Conservation (phyloP, 2,888 invertebrate genomes). For the Globia sparganii region DNA sequence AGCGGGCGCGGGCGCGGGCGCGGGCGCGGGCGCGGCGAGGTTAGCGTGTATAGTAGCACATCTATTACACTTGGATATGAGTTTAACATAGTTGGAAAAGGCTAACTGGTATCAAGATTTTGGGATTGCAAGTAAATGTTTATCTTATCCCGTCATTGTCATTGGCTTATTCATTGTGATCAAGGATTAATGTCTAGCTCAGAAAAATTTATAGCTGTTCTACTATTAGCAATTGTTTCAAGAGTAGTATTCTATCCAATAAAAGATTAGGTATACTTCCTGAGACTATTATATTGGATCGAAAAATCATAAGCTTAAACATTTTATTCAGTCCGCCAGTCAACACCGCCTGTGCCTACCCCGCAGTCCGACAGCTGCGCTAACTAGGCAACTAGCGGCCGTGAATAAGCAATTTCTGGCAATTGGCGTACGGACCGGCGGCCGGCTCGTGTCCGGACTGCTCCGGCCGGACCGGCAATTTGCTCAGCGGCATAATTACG, state of each 20-base stretch:
- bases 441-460: conserved; percentile 39
- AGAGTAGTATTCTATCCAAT: background rate
- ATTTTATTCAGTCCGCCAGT: no score
- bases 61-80: background rate
- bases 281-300: background rate
- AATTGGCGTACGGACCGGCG: conserved; percentile 70
- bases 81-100: background rate
- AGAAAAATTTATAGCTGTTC: background rate
- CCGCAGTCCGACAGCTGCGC: conserved; percentile 75
- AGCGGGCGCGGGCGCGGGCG: conserved; percentile 18
- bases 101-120: background rate
- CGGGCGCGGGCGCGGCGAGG: conserved; percentile 2
- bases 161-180: background rate
- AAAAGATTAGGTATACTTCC: background rate
- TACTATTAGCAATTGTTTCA: background rate
- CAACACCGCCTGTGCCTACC: conserved; percentile 14
- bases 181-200: no score
- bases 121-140: no score
- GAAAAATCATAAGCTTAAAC: background rate
- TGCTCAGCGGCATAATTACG: conserved; percentile 65
- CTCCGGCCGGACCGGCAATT: conserved; percentile 51
- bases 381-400: conserved; percentile 86
- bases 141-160: background rate
- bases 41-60: background rate
- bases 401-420: conserved; percentile 86